Evolutionary conservation across 2,888 invertebrate species (phyloP).

Genomic region (Caenorhabditis afra): DNA sequence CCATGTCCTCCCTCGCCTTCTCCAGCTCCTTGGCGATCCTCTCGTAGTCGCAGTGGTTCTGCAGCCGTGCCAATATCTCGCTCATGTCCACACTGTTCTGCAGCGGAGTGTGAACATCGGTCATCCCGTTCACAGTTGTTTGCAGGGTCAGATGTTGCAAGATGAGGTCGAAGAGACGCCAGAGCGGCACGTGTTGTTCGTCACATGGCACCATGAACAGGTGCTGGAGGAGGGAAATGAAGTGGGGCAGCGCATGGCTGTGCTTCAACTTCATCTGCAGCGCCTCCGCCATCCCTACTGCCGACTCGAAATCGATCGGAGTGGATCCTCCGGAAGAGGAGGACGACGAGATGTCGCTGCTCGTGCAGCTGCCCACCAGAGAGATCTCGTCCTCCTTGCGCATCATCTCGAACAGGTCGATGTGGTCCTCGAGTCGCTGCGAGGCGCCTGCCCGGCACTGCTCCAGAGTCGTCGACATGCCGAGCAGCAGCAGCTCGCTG

Average conservation of each 20-base stretch:
- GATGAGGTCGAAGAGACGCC: constrained; percentile 94
- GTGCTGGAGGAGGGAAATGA: constrained; percentile 92
- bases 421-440: constrained; percentile 84
- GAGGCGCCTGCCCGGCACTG: constrained; percentile 65
- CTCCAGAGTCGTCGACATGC: constrained; percentile 88
- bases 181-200: constrained; percentile 91
- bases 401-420: constrained; percentile 97
- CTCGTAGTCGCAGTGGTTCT: constrained; percentile 77
- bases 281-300: constrained; percentile 91
- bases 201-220: constrained; percentile 89
- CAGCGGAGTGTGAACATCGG: constrained; percentile 67
- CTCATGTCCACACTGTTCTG: constrained; percentile 73
- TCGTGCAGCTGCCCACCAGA: constrained; percentile 86
- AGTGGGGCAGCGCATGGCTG: constrained; percentile 93
- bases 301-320: constrained; percentile 84
- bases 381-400: constrained; percentile 96
- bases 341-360: constrained; percentile 20
- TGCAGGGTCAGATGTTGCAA: constrained; percentile 86
- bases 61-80: constrained; percentile 72
- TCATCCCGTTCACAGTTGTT: constrained; percentile 71
- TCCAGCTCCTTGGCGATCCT: constrained; percentile 72
- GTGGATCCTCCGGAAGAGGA: constrained; percentile 71
- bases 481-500: constrained; percentile 96
- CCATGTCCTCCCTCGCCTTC: constrained; percentile 69
- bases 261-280: constrained; percentile 84